Evolutionary conservation across 2,888 invertebrate species (phyloP).

Genomic region (Unio pictorum): DNA sequence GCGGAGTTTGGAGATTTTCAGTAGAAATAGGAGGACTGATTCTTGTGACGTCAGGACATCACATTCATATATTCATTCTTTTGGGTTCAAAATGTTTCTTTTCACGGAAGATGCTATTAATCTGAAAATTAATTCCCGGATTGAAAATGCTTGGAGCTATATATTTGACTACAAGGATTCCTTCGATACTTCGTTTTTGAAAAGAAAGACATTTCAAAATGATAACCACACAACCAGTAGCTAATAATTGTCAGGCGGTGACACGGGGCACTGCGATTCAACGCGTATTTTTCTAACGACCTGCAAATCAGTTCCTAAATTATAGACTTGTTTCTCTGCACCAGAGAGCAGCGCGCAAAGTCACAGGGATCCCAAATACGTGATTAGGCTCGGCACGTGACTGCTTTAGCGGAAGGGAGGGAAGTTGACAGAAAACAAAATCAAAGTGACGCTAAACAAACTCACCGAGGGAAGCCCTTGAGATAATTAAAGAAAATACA

Average conservation of each 20-base stretch:
- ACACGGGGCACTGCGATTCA: conserved; percentile 9
- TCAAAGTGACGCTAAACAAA: conserved; percentile 2
- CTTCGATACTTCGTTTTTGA: no score
- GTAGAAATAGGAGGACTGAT: no score
- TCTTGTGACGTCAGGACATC: no score
- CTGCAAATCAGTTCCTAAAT: conserved; percentile 9
- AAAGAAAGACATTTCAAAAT: no score
- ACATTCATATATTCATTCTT: no score
- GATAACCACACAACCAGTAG: conserved; percentile 1
- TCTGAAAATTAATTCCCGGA: no score
- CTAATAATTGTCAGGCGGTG: conserved; percentile 9
- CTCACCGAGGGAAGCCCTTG: conserved; percentile 6
- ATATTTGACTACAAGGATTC: no score
- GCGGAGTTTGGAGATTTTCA: no score
- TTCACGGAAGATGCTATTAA: no score
- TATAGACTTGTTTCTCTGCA: conserved; percentile 8
- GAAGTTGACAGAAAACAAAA: conserved; percentile 7
- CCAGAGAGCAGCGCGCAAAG: conserved; percentile 4
- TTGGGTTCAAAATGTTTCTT: no score
- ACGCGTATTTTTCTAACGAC: conserved; percentile 9
- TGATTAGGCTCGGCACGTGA: conserved; percentile 6
- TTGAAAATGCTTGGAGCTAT: no score
- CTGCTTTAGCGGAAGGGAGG: conserved; percentile 4
- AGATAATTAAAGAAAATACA: conserved; percentile 9
- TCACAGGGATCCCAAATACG: conserved; percentile 4